These are phyloP conservation scores for Drosophila paranaensis DNA, from an alignment of 2,888 invertebrate genomes.

Conservation along the genomic window DNA sequence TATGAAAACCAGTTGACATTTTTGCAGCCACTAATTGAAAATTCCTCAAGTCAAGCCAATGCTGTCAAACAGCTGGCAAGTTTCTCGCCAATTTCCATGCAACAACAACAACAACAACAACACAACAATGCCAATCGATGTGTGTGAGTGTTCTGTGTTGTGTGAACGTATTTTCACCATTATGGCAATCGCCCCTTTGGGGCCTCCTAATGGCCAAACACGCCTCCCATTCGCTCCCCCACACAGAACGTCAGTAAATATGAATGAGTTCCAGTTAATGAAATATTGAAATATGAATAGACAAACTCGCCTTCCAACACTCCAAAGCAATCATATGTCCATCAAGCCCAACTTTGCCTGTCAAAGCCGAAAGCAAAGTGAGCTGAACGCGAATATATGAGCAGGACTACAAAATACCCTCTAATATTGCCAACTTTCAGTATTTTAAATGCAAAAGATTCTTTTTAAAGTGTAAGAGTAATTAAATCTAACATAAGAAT, in stretches of 20 bases:
- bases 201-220: conserved; percentile 31
- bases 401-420: conserved; percentile 29
- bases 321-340: conserved; percentile 66
- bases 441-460: neutral
- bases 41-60: conserved; percentile 60
- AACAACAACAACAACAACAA: neutral
- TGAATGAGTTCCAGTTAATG: conserved; percentile 58
- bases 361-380: conserved; percentile 25
- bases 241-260: conserved; percentile 41
- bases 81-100: conserved; percentile 29
- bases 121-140: conserved; percentile 49
- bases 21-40: conserved; percentile 68
- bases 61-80: conserved; percentile 49
- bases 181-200: conserved; percentile 33
- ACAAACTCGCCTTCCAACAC: conserved; percentile 32
- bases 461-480: too few species aligned
- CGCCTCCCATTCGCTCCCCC: conserved; percentile 23
- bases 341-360: conserved; percentile 50
- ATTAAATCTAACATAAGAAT: too few species aligned
- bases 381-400: neutral
- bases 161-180: conserved; percentile 52
- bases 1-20: conserved; percentile 63
- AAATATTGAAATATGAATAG: conserved; percentile 65
- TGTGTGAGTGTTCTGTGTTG: conserved; percentile 28
- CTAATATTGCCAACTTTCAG: neutral